Base-by-base conservation (phyloP, 2,797 vertebrate genomes). In the Limnodromus scolopaceus region DNA sequence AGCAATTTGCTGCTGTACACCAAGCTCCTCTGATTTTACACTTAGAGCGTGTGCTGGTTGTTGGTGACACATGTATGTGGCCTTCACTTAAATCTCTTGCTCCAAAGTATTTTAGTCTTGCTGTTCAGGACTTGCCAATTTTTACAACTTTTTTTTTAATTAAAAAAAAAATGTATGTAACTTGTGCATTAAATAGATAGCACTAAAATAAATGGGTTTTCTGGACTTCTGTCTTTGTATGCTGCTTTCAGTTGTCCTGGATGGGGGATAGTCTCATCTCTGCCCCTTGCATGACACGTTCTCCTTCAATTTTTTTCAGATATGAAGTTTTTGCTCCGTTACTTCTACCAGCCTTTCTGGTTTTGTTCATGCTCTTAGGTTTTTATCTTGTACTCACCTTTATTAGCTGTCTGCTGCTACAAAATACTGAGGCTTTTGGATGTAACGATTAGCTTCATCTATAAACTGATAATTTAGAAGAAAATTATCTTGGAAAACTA, bases 191-290 rank as follows among this genome's bases (percentile, higher is more conserved):
- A n/a, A 61, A 10, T 22, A 38, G 39, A 11, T 22, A 34, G 5
- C 10, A 20, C 12, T 25, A 16, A 54, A 79, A 72, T n/a, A 38
- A 83, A 34, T 55, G 20, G 38, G 4, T 65, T 57, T 94, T 61
- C 15, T 41, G 17, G 41, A 17, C 9, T 55, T n/a, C 4, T 32
- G 28, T 23, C 24, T 32, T 16, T 0, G 0, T 45, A 12, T 39
- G 3, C 27, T 38, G 43, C 38, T 70, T 45, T 3, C 24, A 22
- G 20, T 24, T 63, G 53, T 71, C 61, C 16, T 1, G 1, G 13
- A 0, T 14, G 5, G 9, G 24, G 32, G 7, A 34, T 10, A 5
- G 43, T 30, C 16, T 60, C 30, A n/a, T 13, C 16, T 57, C 45
- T 76, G 54, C 53, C 65, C 6, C 32, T 82, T n/a, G n/a, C 10